phyloP scores from a whole-genome alignment of 2,888 invertebrate genomes.

The Salpingus planirostris region DNA sequence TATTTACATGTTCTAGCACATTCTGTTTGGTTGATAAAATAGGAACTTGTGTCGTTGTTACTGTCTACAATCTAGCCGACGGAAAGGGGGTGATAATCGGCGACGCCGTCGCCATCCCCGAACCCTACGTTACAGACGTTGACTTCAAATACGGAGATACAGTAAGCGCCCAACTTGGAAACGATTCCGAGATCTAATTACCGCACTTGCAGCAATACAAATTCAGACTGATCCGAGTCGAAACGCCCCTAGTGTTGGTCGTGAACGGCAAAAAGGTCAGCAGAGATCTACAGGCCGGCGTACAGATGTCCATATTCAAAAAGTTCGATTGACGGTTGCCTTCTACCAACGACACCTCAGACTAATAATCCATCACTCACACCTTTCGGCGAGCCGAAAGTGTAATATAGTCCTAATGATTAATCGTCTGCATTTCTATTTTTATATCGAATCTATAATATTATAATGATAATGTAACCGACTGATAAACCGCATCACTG shows the following conservation, averaged over 20 bases:
- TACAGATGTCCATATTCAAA: constrained; percentile 56
- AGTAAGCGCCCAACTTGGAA: too few species aligned
- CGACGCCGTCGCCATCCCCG: constrained; percentile 73
- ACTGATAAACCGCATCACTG: too few species aligned
- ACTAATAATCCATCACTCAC: too few species aligned
- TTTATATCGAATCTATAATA: too few species aligned
- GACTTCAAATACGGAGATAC: constrained; percentile 47
- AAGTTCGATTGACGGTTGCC: constrained; percentile 45
- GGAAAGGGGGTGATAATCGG: constrained; percentile 78
- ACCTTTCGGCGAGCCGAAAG: too few species aligned
- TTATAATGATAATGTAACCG: too few species aligned
- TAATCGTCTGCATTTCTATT: too few species aligned
- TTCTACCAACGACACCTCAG: too few species aligned
- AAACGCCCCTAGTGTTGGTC: constrained; percentile 63
- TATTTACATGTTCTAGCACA: constrained; percentile 49
- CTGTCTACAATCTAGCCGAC: constrained; percentile 75
- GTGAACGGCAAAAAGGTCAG: constrained; percentile 69
- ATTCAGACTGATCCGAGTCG: constrained; percentile 68
- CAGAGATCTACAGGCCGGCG: constrained; percentile 56
- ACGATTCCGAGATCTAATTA: constrained; percentile 2
- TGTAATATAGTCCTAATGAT: too few species aligned
- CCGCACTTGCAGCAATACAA: constrained; percentile 60
- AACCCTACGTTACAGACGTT: constrained; percentile 57
- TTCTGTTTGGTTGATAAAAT: constrained; percentile 72
- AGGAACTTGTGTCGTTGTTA: constrained; percentile 62